These are phyloP conservation scores for Choristoneura fumiferana DNA, from an alignment of 1,140 invertebrate genomes.

Conservation along the genomic window DNA sequence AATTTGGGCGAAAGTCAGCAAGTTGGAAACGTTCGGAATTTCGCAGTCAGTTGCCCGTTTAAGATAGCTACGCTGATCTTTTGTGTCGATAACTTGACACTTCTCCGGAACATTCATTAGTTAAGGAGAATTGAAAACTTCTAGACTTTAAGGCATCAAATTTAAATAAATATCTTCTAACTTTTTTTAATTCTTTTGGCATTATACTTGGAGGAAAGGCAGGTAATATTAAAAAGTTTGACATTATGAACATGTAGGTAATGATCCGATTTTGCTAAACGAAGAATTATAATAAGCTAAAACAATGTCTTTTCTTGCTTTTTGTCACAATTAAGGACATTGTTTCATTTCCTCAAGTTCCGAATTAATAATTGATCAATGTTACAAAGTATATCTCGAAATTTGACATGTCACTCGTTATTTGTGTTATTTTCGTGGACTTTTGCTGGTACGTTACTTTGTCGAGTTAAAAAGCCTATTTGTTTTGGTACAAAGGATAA, in stretches of 20 bases:
- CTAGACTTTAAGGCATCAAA: not conserved
- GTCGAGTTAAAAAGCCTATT: no score
- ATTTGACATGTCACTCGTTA: no score
- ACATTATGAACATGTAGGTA: slow-evolving; percentile 37
- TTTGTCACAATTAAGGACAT: no score
- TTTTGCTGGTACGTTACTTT: no score
- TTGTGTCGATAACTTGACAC: slow-evolving; percentile 1
- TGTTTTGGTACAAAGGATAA: no score
- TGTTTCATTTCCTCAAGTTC: no score
- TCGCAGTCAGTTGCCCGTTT: not conserved
- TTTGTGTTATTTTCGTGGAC: no score
- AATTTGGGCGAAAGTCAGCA: slow-evolving; percentile 11
- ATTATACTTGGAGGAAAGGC: slow-evolving; percentile 30
- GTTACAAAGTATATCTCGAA: no score
- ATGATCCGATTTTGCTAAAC: no score
- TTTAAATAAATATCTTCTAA: slow-evolving; percentile 12
- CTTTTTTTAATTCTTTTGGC: slow-evolving; percentile 30
- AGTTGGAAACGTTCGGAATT: slow-evolving; percentile 11
- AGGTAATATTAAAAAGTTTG: slow-evolving; percentile 38
- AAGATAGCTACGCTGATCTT: slow-evolving; percentile 1
- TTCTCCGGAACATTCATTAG: not conserved
- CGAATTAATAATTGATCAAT: no score
- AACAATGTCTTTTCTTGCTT: no score
- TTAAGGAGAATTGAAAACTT: not conserved
- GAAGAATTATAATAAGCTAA: slow-evolving; percentile 39